phyloP scores from a whole-genome alignment of 2,113 vertebrate species.

The Felis catus region DNA sequence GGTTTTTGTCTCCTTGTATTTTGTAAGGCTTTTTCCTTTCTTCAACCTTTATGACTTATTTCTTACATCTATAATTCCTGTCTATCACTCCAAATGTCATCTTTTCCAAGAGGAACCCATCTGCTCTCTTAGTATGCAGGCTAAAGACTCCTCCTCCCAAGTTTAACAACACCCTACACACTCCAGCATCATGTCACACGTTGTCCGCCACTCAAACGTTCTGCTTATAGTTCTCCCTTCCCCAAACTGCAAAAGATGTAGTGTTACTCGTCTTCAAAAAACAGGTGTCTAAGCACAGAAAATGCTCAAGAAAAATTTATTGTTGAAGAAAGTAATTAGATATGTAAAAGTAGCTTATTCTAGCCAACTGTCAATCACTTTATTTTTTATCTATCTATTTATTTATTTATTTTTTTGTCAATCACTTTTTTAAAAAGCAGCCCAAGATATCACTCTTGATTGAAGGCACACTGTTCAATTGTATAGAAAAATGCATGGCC shows the following conservation, averaged over 20 bases:
- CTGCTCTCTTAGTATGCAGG: too few relatives aligned
- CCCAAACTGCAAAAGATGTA: background rate
- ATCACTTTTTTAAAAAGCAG: background rate
- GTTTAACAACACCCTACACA: background rate
- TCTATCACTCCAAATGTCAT: background rate
- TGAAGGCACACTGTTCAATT: background rate
- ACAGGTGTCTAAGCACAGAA: background rate
- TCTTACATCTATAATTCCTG: background rate
- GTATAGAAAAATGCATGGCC: background rate
- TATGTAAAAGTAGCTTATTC: background rate
- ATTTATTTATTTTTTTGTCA: background rate
- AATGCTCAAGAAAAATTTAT: background rate
- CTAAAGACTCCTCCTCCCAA: background rate
- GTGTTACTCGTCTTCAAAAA: background rate
- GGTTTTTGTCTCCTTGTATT: background rate
- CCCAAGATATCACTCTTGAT: background rate
- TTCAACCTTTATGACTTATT: background rate
- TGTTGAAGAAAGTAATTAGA: conserved; percentile 16
- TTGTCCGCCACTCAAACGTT: background rate
- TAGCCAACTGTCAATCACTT: background rate
- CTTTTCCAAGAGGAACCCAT: background rate
- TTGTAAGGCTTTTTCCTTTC: background rate
- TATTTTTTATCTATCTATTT: background rate
- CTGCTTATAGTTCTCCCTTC: background rate
- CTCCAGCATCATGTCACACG: too few relatives aligned